Base-by-base conservation (phyloP, 2,888 invertebrate species). In the Lamellibrachia satsuma region DNA sequence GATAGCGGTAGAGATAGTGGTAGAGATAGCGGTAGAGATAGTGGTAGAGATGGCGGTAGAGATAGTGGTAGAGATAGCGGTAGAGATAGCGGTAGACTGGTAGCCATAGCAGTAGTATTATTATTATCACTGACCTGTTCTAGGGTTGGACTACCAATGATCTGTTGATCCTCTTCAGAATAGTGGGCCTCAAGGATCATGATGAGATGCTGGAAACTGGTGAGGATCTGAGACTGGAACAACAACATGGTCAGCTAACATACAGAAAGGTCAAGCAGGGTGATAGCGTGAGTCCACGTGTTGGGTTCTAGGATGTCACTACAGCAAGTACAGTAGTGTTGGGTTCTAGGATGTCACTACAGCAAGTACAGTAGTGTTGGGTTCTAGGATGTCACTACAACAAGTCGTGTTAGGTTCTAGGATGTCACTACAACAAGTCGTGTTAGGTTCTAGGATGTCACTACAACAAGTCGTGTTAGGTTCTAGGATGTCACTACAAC, bases 121-220 rank as follows among this genome's bases (percentile, higher is more conserved):
- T 90, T 8, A 90, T 39, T 90, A 52, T 27, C 39, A n/a, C 98
- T 98, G 15, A 99, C 97, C 97, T 99, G 99, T 96, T 99, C 99
- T 2, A 98, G 98, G 2, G 98, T 98, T 0, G 99, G 99, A 95
- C 99, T 98, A 11, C 98, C 98, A 6, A 99, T 98, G 92, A 99
- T 97, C 92, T 98, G 97, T 92, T 94, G 94, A 92, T 96, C 96
- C 95, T 99, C 99, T 57, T 97, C 97, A 0, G 97, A 97, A 96
- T 98, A 99, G 92, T 98, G 97, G 55, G 98, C 98, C 93, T 97
- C 97, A 1, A 97, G 97, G 15, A 99, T 97, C 51, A 98, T 97
- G 94, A 98, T 98, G 90, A 99, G 96, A 96, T 98, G 98, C 9
- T 98, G 97, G 97, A 99, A 99, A 90, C 94, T 94, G 93, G 96